Base-by-base conservation (phyloP, 2,888 invertebrate species). In the Labia minor region DNA sequence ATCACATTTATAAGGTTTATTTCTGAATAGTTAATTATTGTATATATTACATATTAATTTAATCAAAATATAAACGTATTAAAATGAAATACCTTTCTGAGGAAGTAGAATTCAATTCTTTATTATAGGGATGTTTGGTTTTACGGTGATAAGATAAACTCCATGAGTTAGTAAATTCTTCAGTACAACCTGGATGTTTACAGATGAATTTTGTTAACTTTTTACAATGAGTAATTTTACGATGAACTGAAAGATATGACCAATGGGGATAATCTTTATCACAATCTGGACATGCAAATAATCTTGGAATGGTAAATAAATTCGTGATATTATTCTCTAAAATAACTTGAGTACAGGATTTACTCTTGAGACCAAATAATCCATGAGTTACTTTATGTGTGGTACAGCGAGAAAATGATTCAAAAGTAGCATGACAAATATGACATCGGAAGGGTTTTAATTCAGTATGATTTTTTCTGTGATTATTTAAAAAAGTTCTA, bases 251-350 rank as follows among this genome's bases (percentile, higher is more conserved):
- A 0, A 81, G 72, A 67, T 82, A 81, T 0, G 81, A 81, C 81
- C 81, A 82, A 71, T 81, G 81, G 0, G 81, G 73, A 70, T 81
- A 82, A 0, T 81, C 80, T 0, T 81, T 77, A 0, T 79, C 79
- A 68, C 82, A 82, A 65, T 80, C 78, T 80, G 81, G 80, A 68
- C 82, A 82, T n/a, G 81, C 67, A 70, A 81, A 82, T 68, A 81
- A 81, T 69, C 81, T 81, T 61, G 79, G 81, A 0, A 81, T 81
- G 0, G 81, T 81, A 65, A 81, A 82, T 62, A 79, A 79, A 0
- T 80, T 80, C 2, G 26, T 19, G 3, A 62, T 62, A 16, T 65
- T 37, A 18, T 26, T 65, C 6, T 68, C 65, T 26, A 14, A 14
- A 49, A 49, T 16, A 14, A 3, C 2, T n/a, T 49, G 8, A n/a